A percentile compares a stretch with the other conserved stretches of the same genome.
Evolutionary conservation across 2,888 invertebrate genomes (phyloP).

Genomic region (Caenorhabditis sp.): DNA sequence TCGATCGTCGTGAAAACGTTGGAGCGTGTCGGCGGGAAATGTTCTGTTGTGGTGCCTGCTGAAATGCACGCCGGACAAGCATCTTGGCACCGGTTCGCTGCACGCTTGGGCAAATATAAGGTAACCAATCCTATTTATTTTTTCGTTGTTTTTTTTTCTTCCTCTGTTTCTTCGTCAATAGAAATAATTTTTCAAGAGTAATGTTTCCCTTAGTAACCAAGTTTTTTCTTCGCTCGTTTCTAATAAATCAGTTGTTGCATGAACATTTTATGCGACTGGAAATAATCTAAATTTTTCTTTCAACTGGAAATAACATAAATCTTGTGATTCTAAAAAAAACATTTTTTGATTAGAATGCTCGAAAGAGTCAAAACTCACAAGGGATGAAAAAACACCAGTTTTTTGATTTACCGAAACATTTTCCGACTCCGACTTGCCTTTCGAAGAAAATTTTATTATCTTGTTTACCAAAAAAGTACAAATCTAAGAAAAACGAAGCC

Average conservation of each 20-base stretch:
- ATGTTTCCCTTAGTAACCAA: background rate
- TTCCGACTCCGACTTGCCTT: too few species aligned
- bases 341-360: too few species aligned
- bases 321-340: too few species aligned
- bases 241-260: background rate
- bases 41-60: constrained; percentile 47
- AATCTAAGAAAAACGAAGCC: too few species aligned
- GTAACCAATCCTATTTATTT: constrained; percentile 17
- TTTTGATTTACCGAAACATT: too few species aligned
- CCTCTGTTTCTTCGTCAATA: background rate
- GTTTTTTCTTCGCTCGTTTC: background rate
- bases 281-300: too few species aligned
- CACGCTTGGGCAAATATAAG: constrained; percentile 58
- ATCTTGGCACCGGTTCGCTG: constrained; percentile 59
- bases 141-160: background rate
- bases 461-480: too few species aligned
- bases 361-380: too few species aligned
- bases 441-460: too few species aligned
- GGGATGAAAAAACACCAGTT: too few species aligned
- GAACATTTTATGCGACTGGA: background rate
- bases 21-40: constrained; percentile 40
- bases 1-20: constrained; percentile 24
- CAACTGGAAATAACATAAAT: too few species aligned
- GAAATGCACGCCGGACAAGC: constrained; percentile 59
- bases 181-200: background rate